Base-by-base conservation (phyloP, 2,888 invertebrate species). In the Eulithis testata region DNA sequence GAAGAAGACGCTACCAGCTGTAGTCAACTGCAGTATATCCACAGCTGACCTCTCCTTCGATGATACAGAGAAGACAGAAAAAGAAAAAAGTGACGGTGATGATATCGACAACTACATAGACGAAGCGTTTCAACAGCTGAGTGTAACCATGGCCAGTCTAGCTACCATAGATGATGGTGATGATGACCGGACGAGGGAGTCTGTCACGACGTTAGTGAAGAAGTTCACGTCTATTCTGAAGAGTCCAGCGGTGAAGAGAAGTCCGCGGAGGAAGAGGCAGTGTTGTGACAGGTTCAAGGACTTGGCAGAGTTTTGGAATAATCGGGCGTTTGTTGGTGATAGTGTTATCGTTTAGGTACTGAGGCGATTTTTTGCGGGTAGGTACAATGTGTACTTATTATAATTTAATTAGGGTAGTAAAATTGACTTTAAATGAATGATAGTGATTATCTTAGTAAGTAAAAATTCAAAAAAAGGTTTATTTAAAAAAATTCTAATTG, bases 261-360 rank as follows among this genome's bases (percentile, higher is more conserved):
- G 76, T 66, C 85, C 89, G 0, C 78, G 87, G 49, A 82, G 85
- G 40, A 79, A 84, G 54, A 79, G 83, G 8, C 74, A 85, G 73
- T 85, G 90, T 53, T 84, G 83, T 74, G 85, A 83, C 4, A 84
- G 81, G 60, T 92, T 91, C 55, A 87, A 76, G 56, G 90, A 91
- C 14, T 75, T 92, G 37, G 85, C 90, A 0, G 88, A 91, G 7
- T 91, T 90, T 72, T 91, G 91, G 91, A 85, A 78, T 49, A 83
- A 73, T 40, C 76, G 77, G 2, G 81, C 84, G 0, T 76, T 77
- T 69, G 78, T 51, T 8, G 66, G 78, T 31, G 70, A 73, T 14
- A 64, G 65, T 49, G 37, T 66, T 50, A 52, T 67, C 12, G 14
- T 56, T 45, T 70, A 67, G 62, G 51, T 45, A 14, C 40, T 45